These are phyloP conservation scores for Lerema accius DNA, from an alignment of 1,140 invertebrate genomes.

Conservation along the genomic window DNA sequence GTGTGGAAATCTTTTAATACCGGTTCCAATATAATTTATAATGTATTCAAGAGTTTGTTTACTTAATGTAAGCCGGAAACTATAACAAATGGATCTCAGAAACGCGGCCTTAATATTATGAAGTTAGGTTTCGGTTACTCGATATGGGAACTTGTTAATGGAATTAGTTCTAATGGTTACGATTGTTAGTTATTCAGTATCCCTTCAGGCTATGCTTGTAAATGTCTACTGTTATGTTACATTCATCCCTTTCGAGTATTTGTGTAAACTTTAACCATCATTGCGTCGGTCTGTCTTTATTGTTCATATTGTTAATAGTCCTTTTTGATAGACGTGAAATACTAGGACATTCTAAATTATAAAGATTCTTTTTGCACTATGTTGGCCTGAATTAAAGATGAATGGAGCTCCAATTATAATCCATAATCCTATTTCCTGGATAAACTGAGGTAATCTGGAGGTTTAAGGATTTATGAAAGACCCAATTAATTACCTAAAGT, in stretches of 20 bases:
- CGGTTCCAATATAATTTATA: background rate
- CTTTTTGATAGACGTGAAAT: too few relatives aligned
- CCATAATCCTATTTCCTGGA: too few relatives aligned
- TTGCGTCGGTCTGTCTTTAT: too few relatives aligned
- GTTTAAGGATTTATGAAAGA: too few relatives aligned
- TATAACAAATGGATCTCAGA: conserved; percentile 27
- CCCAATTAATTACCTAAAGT: too few relatives aligned
- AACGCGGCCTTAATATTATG: conserved; percentile 19
- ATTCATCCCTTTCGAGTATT: background rate
- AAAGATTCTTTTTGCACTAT: too few relatives aligned
- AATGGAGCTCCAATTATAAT: too few relatives aligned
- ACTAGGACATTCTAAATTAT: too few relatives aligned
- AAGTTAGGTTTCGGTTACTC: conserved; percentile 16
- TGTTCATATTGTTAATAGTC: too few relatives aligned
- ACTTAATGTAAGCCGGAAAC: conserved; percentile 23
- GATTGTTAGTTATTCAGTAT: conserved; percentile 23
- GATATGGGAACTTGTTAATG: conserved; percentile 25
- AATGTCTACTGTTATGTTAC: background rate
- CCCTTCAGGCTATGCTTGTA: conserved; percentile 1
- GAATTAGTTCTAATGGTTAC: conserved; percentile 29
- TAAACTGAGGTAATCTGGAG: too few relatives aligned
- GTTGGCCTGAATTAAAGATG: too few relatives aligned
- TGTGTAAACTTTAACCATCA: background rate
- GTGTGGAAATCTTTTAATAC: too few relatives aligned
- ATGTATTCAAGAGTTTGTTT: conserved; percentile 11